Evolutionary conservation across 2,888 invertebrate genomes (phyloP).

Genomic region (Drosophila paramelanica): DNA sequence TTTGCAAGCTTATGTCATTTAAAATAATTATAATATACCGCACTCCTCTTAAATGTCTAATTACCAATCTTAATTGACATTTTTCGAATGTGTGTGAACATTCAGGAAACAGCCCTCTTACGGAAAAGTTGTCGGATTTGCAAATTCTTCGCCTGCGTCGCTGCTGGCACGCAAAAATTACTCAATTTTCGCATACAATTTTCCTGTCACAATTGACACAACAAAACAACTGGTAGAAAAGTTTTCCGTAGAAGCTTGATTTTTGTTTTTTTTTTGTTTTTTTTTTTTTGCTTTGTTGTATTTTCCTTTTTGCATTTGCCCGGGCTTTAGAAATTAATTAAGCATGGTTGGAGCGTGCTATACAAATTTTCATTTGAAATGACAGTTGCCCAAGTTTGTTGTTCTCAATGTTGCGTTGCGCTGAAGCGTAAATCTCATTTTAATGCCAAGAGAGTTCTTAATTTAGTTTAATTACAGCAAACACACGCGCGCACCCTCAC

Average conservation of each 20-base stretch:
- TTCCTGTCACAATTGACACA: constrained; percentile 53
- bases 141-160: constrained; percentile 17
- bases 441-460: constrained; percentile 81
- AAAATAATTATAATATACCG: too few species aligned
- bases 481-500: constrained; percentile 48
- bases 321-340: constrained; percentile 61
- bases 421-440: constrained; percentile 81
- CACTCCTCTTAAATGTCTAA: neutral
- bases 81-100: neutral
- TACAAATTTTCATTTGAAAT: constrained; percentile 64
- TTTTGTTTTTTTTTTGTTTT: constrained; percentile 5
- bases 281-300: constrained; percentile 19
- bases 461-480: constrained; percentile 79
- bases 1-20: too few species aligned
- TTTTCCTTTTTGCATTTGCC: constrained; percentile 20
- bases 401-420: constrained; percentile 57
- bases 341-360: constrained; percentile 57
- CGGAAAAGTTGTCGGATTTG: constrained; percentile 26
- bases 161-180: constrained; percentile 46
- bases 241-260: constrained; percentile 36
- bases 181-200: constrained; percentile 62
- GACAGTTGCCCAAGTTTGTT: constrained; percentile 61
- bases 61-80: neutral
- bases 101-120: neutral
- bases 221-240: constrained; percentile 29